phyloP scores from a whole-genome alignment of 2,113 vertebrate genomes.

The Astatotilapia flaviijosephi region DNA sequence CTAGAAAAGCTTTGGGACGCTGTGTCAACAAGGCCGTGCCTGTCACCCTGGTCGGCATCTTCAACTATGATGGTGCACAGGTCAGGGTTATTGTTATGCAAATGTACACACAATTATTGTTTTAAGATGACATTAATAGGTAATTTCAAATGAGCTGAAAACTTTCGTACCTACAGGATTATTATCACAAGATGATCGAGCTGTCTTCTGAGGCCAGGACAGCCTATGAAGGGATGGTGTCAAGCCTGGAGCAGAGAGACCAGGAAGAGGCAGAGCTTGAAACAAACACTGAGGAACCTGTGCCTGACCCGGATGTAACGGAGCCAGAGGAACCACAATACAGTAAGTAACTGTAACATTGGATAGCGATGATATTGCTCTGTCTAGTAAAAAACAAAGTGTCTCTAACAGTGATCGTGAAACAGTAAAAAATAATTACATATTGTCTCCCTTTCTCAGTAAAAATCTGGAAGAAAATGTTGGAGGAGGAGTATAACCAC shows the following conservation, averaged over 20 bases:
- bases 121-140: not conserved
- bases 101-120: not conserved
- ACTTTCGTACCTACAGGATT: constrained; percentile 68
- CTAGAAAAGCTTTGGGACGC: constrained; percentile 88
- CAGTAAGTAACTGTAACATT: constrained; percentile 69
- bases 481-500: constrained; percentile 65
- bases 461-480: constrained; percentile 70
- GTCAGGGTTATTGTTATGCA: constrained; percentile 57
- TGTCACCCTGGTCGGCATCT: constrained; percentile 96
- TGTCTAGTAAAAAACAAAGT: not conserved
- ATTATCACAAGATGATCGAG: constrained; percentile 93
- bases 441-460: constrained; percentile 35
- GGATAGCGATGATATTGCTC: not conserved
- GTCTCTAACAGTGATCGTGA: not conserved
- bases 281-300: not conserved
- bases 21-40: constrained; percentile 95
- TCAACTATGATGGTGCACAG: constrained; percentile 97
- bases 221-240: constrained; percentile 85
- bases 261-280: constrained; percentile 27
- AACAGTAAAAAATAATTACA: not conserved
- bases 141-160: not conserved
- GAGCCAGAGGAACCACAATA: constrained; percentile 80
- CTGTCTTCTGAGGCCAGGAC: constrained; percentile 84
- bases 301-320: not conserved
- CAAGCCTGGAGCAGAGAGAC: constrained; percentile 56